These are phyloP conservation scores for Cyanoramphus novaezelandiae DNA, from an alignment of 2,113 vertebrate species.

Conservation along the genomic window DNA sequence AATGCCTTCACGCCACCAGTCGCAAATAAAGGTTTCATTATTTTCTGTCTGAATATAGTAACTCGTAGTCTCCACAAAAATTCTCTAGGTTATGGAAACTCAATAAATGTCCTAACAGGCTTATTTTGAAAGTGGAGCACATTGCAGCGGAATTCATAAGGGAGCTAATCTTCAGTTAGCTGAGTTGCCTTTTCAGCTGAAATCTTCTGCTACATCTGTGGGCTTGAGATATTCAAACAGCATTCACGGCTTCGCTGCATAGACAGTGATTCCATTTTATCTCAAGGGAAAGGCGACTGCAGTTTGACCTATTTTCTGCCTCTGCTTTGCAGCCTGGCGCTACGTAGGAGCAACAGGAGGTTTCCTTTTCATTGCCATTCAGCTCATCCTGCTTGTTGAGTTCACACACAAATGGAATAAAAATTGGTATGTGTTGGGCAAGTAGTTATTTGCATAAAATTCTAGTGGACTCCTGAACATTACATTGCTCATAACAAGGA, in stretches of 20 bases:
- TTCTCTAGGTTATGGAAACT: neutral
- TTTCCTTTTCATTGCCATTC: slow-evolving; percentile 88
- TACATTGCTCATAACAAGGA: rapidly evolving
- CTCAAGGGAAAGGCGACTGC: neutral
- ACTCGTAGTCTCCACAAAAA: neutral
- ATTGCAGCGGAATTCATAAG: neutral
- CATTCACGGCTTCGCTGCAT: neutral
- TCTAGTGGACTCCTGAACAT: neutral
- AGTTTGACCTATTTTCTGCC: slow-evolving; percentile 11
- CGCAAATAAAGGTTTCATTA: slow-evolving; percentile 9
- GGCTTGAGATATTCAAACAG: neutral
- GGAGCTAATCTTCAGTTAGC: neutral
- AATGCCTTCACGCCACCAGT: neutral
- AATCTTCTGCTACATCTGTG: neutral
- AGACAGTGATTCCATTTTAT: neutral
- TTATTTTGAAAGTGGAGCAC: neutral
- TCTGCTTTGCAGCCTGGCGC: slow-evolving; percentile 86
- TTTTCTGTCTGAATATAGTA: slow-evolving; percentile 1
- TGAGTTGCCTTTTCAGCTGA: neutral
- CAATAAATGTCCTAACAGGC: neutral
- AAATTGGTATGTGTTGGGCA: slow-evolving; percentile 88
- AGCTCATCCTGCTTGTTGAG: slow-evolving; percentile 92
- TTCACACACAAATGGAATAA: slow-evolving; percentile 99
- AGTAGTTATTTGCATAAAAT: neutral
- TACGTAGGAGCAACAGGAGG: slow-evolving; percentile 87